Base-by-base conservation (phyloP, 2,113 vertebrate species). In the Ameiurus melas region DNA sequence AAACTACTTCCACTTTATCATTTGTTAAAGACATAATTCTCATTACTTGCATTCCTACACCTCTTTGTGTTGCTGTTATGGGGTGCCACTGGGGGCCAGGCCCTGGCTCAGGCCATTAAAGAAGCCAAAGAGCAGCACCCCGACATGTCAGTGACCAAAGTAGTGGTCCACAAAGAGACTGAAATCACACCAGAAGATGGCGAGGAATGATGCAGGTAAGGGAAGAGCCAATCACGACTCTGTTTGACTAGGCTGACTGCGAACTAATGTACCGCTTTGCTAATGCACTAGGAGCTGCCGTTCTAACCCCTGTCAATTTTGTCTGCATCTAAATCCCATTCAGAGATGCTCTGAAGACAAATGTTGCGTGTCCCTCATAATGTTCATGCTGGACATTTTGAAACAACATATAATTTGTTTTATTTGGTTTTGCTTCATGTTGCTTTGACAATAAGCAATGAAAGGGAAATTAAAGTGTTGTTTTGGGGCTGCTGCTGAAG, bases 131-230 rank as follows among this genome's bases (percentile, higher is more conserved):
- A 97, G 94, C 97, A 99, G 96, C 98, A 99, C 95, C 98, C 98
- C 93, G 98, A 99, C 95, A 97, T 98, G 96, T 98, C 97, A 92
- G 97, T 99, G 95, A 99, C 97, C 92, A 97, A 97, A 94, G 97
- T 99, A 92, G 97, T 99, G 94, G 96, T 99, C 94, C 98, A 99
- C 95, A 99, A 99, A 97, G 98, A 98, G 94, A 99, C 97, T 87
- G 97, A 99, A 94, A 97, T 99, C 94, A 97, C 97, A 91, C 96
- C 97, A 82, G 97, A 98, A 94, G 97, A 97, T 90, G 96, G 96
- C 93, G 97, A 97, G 93, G 96, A 97, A 93, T 97, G 96, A 97
- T 91, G 89, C 95, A 97, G 97, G 97, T 97, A 97, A 97, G 97
- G 94, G 78, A 87, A 80, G 30, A 90, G 84, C 86, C 88, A 84